Base-by-base conservation (phyloP, 1,140 invertebrate species). In the Drosophila grimshawi region DNA sequence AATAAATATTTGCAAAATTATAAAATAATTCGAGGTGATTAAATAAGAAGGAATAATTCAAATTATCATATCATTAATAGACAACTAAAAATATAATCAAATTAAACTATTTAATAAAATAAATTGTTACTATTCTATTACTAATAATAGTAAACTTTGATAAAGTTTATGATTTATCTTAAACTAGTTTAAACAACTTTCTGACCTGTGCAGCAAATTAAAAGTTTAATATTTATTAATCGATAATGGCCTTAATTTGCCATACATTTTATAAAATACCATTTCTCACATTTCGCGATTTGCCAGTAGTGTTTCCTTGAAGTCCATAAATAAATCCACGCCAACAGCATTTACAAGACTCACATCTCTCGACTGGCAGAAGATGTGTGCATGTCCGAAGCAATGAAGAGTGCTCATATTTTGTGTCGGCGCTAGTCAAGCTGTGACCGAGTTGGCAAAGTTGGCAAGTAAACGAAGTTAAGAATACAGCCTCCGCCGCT, bases 361-460 rank as follows among this genome's bases (percentile, higher is more conserved):
- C 35, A 43, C 8, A 43, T 1, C 55, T 43, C 46, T 37, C 30
- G n/a, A 53, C 27, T 45, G 6, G 10, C n/a, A 35, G 8, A 27
- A 53, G 51, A 30, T 53, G 30, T 43, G 51, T 63, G 55, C 67
- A 64, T 76, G 73, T 76, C 60, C 49, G 37, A 43, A 11, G 33
- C 61, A 69, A 64, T 71, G 61, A 71, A 39, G 60, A 76, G 37
- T 55, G 55, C 60, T 65, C 73, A 71, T 71, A 71, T 71, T 71
- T 64, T 55, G 59, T 62, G 46, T 65, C 41, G 32, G 52, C 8
- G 19, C 32, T 32, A 65, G 37, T 72, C 53, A 59, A 59, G 37
- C 27, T 30, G 33, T 45, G 43, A 32, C 32, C n/a, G 41, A 48
- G 41, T 19, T 35, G 57, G 32, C 43, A 48, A 46, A 46, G 30